Base-by-base conservation (phyloP, 2,797 vertebrate genomes). In the Rhynchotus rufescens region DNA sequence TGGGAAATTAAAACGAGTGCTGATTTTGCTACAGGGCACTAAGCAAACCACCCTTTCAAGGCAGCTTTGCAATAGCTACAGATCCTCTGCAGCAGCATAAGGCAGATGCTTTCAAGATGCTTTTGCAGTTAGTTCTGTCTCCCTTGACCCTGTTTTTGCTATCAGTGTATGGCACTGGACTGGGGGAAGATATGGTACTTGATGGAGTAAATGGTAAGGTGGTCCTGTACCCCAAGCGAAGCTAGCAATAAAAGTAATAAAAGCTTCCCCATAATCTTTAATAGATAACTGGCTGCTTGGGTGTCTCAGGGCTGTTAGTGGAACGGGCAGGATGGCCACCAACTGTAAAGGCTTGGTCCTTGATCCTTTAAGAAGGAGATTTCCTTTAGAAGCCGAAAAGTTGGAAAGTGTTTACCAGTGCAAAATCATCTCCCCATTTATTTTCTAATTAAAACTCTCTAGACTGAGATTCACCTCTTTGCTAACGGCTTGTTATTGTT, bases 271-370 rank as follows among this genome's bases (percentile, higher is more conserved):
- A 67, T 25, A 77, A 30, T 36, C 49, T 73, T 62, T 20, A 42
- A 28, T 49, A 44, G 12, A 3, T 79, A 30, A 40, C 9, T 79
- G 38, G 5, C 28, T 65, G 36, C n/a, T 69, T 8, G 1, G 3
- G 8, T 15, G 4, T 44, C 15, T 82, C 56, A 42, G 54, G 38
- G 28, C 4, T 23, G n/a, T 3, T 34, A 65, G 17, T 38, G 32
- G 2, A 22, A 30, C 36, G n/a, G 36, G 0, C 0, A 36, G 10
- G 14, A 32, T 6, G 20, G 36, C 7, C 16, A 65, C 8, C 4
- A 75, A 4, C 12, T 4, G 26, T 11, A 13, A 5, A 42, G 10
- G 12, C 9, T 90, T 72, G 20, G 20, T 14, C 42, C 72, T 73
- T 23, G n/a, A 47, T 15, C 19, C 45, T 21, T 6, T 19, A 60